Conservation (phyloP, 2,797 vertebrate genomes). For the Chiroxiphia lanceolata region DNA sequence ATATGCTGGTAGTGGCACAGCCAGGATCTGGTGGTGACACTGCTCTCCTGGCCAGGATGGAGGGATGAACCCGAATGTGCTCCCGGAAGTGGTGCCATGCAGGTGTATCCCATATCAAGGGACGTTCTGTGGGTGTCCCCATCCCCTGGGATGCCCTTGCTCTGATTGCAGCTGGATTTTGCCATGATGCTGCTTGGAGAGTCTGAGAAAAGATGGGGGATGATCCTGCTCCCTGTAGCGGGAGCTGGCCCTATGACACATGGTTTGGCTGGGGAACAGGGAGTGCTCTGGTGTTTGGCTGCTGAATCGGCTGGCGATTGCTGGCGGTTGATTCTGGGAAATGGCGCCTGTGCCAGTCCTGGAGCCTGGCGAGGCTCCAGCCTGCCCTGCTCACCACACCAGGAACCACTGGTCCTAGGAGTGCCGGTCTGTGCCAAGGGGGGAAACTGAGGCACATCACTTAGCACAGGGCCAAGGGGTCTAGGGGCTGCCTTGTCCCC, state of each 20-base stretch:
- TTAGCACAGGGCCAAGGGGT: rapidly evolving
- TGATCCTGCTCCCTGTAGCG: rapidly evolving
- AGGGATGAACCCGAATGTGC: neutral
- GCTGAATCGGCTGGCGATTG: rapidly evolving
- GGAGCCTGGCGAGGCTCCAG: neutral
- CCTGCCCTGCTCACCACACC: rapidly evolving
- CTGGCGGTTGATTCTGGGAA: neutral
- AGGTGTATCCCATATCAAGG: neutral
- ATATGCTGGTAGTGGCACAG: rapidly evolving
- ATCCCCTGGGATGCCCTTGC: rapidly evolving
- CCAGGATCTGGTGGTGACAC: neutral
- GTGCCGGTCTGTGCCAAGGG: neutral
- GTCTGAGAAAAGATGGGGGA: neutral
- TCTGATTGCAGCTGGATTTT: neutral
- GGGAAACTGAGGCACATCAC: neutral
- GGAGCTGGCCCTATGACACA: neutral
- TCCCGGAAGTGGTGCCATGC: rapidly evolving
- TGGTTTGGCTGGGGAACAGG: neutral
- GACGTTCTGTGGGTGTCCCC: rapidly evolving
- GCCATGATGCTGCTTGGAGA: neutral
- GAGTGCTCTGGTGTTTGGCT: neutral
- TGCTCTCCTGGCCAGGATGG: neutral
- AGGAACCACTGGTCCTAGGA: neutral
- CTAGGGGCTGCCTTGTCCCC: neutral
- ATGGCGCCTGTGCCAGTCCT: neutral